phyloP scores from a whole-genome alignment of 2,888 invertebrate genomes.

The Drosophila helvetica region DNA sequence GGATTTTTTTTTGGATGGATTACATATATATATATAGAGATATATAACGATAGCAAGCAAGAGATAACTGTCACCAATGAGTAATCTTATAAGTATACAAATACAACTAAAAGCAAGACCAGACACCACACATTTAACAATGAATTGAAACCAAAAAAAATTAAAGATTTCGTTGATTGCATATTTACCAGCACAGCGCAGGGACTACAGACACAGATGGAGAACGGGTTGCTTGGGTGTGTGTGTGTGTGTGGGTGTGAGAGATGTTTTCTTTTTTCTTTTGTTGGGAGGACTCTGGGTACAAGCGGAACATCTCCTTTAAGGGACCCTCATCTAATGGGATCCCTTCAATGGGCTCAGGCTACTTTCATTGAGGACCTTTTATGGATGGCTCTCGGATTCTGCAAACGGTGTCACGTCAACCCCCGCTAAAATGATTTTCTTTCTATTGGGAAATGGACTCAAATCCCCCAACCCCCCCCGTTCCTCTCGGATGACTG shows the following conservation, averaged over 20 bases:
- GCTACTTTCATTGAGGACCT: too few species aligned
- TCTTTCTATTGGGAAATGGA: background rate
- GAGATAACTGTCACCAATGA: constrained; percentile 64
- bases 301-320: background rate
- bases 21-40: constrained; percentile 50
- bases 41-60: constrained; percentile 59
- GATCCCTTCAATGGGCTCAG: too few species aligned
- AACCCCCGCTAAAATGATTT: background rate
- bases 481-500: background rate
- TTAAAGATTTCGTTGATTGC: constrained; percentile 40
- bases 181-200: constrained; percentile 76
- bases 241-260: constrained; percentile 9
- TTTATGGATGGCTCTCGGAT: background rate
- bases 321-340: too few species aligned
- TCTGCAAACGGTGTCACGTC: background rate
- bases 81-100: constrained; percentile 56
- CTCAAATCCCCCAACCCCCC: background rate
- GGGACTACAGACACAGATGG: constrained; percentile 60
- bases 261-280: background rate
- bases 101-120: constrained; percentile 63
- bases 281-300: constrained; percentile 12
- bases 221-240: background rate
- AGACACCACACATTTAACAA: constrained; percentile 69
- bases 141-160: constrained; percentile 9
- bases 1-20: constrained; percentile 36